Base-by-base conservation (phyloP, 2,113 vertebrate genomes). In the Crotalus helleri region DNA sequence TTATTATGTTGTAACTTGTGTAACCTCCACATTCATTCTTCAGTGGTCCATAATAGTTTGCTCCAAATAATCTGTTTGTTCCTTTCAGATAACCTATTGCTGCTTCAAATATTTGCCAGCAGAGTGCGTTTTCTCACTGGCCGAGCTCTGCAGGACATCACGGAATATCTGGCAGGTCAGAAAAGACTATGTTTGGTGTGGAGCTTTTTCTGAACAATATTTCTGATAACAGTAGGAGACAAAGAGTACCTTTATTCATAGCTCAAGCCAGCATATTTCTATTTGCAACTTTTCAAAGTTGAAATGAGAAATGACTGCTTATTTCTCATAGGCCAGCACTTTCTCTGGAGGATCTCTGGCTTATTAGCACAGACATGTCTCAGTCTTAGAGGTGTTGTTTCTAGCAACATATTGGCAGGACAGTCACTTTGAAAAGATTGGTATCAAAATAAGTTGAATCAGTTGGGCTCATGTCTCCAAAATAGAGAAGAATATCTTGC, bases 121-220 rank as follows among this genome's bases (percentile, higher is more conserved):
- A 95, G 93, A 5, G 96, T 96, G 69, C 93, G 89, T 86, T 97
- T 95, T 90, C 94, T 97, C 92, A 97, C 92, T 0, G 96, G 97
- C 89, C 95, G 94, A 1, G 96, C 97, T 0, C 55, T 97, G 94
- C 96, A 97, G 39, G 93, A 96, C 2, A 64, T 98, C 94, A 96
- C 95, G 0, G 96, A 97, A 1, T 58, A 64, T 9, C 92, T 98
- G 85, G 92, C 98, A 64, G 97, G 98, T 98, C 96, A 96, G 10
- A 0, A 3, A 44, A 46, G 11, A 29, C 87, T 12, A 23, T 6
- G 11, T 46, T 1, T 24, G 69, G 86, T 58, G 81, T 87, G 90
- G 61, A 13, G 88, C 44, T 49, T 44, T 8, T 51, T 54, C 29
- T 39, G 33, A 88, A 64, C 55, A 89, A 61, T 69, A 51, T 49